phyloP scores from a whole-genome alignment of 2,888 invertebrate genomes.

The Papilio protenor region DNA sequence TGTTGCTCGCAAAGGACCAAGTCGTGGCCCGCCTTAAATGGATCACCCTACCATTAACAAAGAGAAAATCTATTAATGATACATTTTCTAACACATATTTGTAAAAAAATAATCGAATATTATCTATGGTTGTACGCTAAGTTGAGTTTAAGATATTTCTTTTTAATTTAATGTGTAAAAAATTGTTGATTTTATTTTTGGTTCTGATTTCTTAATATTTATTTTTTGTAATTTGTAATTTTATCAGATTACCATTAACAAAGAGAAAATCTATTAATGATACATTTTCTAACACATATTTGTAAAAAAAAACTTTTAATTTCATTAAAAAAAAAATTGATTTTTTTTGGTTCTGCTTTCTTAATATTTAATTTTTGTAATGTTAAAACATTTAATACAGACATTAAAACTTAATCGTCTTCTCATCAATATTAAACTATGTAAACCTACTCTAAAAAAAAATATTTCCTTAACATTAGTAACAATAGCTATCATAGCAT shows the following conservation, averaged over 20 bases:
- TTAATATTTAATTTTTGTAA: too few relatives aligned
- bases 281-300: not conserved
- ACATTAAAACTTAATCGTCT: not conserved
- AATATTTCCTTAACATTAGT: too few relatives aligned
- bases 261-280: not conserved
- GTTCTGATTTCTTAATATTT: too few relatives aligned
- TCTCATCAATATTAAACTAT: not conserved
- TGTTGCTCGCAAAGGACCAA: constrained; percentile 36
- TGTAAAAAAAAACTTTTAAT: not conserved
- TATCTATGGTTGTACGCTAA: too few relatives aligned
- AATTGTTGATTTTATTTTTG: too few relatives aligned
- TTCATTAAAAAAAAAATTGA: too few relatives aligned
- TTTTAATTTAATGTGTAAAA: too few relatives aligned
- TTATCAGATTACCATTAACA: constrained; percentile 4
- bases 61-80: not conserved
- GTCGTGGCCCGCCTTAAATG: constrained; percentile 39
- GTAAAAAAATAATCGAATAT: not conserved
- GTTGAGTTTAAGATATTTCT: too few relatives aligned
- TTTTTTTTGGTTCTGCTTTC: too few relatives aligned
- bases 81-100: not conserved
- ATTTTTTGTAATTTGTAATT: too few relatives aligned
- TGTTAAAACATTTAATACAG: too few relatives aligned
- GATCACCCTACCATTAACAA: constrained; percentile 18
- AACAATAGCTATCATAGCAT: constrained; percentile 26
- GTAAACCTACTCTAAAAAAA: not conserved